Percentiles rank a stretch among this genome's conserved stretches.
Conservation (phyloP, 2,113 vertebrate genomes). For the Lagenorhynchus albirostris region DNA sequence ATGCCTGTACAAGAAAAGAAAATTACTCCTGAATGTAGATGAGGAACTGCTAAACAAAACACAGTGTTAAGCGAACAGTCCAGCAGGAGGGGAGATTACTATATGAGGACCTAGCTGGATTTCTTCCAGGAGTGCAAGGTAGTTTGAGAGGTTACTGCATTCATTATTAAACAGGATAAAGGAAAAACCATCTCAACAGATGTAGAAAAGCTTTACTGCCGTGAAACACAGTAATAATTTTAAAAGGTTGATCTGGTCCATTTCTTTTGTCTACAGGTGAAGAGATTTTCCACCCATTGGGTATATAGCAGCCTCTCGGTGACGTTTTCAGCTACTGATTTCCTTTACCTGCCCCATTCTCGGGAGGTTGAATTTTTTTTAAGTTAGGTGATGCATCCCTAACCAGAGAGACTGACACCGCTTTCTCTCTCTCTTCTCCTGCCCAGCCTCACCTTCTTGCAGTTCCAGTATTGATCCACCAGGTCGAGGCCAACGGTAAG, state of each 20-base stretch:
- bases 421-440: not conserved
- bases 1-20: not conserved
- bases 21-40: not conserved
- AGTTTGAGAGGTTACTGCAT: not conserved
- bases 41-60: not conserved
- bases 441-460: not conserved
- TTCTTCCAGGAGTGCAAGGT: not conserved
- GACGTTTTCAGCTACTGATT: not conserved
- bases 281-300: not conserved
- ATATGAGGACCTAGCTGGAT: not conserved
- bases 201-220: not conserved
- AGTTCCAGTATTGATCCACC: not conserved
- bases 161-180: not conserved
- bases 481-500: too few relatives aligned
- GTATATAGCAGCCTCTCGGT: accelerated
- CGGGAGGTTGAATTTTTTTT: accelerated
- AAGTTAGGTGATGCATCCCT: not conserved
- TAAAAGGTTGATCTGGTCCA: not conserved
- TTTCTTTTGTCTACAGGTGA: not conserved
- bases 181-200: not conserved
- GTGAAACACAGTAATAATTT: not conserved
- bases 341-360: not conserved
- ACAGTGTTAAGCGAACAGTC: not conserved
- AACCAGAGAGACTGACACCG: not conserved
- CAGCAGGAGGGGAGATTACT: not conserved